Evolutionary conservation across 1,140 invertebrate species (phyloP).

Genomic region (Drosophila melanogaster): Release_6_plus_ISO1_MT NT_037436.4:11540001-11540500

Average conservation of each 20-base stretch:
- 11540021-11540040: constrained; percentile 63
- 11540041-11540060: constrained; percentile 5
- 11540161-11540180: constrained; percentile 11
- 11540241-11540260: constrained; percentile 42
- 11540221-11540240: constrained; percentile 26
- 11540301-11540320: constrained; percentile 37
- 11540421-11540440: constrained; percentile 79
- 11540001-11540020: constrained; percentile 60
- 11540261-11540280: constrained; percentile 47
- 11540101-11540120: constrained; percentile 44
- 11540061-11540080: constrained; percentile 24
- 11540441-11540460: constrained; percentile 82
- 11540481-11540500: constrained; percentile 57
- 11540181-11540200: constrained; percentile 51
- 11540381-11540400: constrained; percentile 16
- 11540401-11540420: constrained; percentile 53
- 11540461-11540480: constrained; percentile 62
- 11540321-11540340: constrained; percentile 21
- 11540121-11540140: constrained; percentile 71
- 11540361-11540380: constrained; percentile 3
- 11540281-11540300: constrained; percentile 53
- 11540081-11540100: constrained; percentile 66
- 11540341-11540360: constrained; percentile 3
- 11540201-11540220: constrained; percentile 59
- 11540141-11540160: constrained; percentile 33